Evolutionary conservation across 2,113 vertebrate genomes (phyloP), one percentile per base, ranked within the genome.

Genomic region (Gallinago media): DNA sequence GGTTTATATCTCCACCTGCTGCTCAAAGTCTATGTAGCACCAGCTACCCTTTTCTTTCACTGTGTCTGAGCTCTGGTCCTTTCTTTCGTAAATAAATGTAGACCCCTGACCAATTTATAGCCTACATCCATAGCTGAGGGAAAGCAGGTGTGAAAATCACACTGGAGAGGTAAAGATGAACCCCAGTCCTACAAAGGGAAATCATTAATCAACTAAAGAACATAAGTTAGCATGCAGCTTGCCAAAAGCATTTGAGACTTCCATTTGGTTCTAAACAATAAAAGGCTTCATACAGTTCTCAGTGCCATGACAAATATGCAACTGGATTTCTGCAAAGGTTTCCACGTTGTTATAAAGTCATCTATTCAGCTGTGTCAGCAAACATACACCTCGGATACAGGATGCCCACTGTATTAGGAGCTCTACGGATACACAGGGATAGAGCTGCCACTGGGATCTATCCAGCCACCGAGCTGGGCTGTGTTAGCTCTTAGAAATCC

Each of bases 1-100:
- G 22, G 19, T 71, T 74, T 91, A 71, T 77, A 94, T 63, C 88
- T 68, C 92, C 86, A 96, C 79, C 91, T 96, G 86, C 76, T 94
- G 91, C 91, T 91, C 76, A 56, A 92, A 95, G 22, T 47, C 74
- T 23, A 83, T 32, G 42, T 50, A 89, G 67, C 86, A 96, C 12
- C 40, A 86, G 15, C 9, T 63, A 55, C 67, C 25, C 9, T 67
- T 88, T 77, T 49, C 31, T 58, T 32, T 73, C 34, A 18, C n/a
- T 55, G 6, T 18, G 11, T 40, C 54, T 63, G 22, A 88, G 50
- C 15, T 66, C 21, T 47, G 26, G 31, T 31, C 15, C 15, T 77
- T 81, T 82, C 62, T 73, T 89, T 75, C 54, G 25, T 21, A 62
- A 63, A 50, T 29, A 93, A 85, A 92, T 20, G 20, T 17, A 80